Percentiles rank a stretch among this genome's conserved stretches.
These are phyloP conservation scores for Rhadinocentrus ornatus DNA, from an alignment of 2,797 vertebrate genomes.

Conservation along the genomic window DNA sequence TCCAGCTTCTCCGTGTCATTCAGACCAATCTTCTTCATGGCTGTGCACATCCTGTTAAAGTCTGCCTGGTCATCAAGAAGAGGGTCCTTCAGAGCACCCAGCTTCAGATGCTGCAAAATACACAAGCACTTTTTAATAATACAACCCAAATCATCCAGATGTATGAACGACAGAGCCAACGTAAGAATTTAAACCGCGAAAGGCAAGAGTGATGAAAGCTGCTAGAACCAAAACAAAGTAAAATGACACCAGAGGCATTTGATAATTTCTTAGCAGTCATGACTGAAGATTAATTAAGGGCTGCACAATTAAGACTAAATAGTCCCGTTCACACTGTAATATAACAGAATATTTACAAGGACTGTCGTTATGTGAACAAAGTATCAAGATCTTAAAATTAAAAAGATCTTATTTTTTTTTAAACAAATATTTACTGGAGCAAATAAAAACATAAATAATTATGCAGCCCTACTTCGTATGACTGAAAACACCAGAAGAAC, in stretches of 20 bases:
- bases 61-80: slow-evolving; percentile 95
- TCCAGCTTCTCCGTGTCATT: slow-evolving; percentile 95
- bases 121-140: background rate
- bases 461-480: slow-evolving; percentile 25
- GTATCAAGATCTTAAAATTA: background rate
- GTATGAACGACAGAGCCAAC: background rate
- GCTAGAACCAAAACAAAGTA: slow-evolving; percentile 28
- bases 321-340: background rate
- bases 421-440: background rate
- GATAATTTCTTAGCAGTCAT: background rate
- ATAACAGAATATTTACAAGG: background rate
- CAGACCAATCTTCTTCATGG: slow-evolving; percentile 98
- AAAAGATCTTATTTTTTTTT: background rate
- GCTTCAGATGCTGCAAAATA: slow-evolving; percentile 87
- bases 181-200: background rate
- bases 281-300: background rate
- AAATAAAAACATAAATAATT: slow-evolving; percentile 20
- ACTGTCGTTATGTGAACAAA: background rate
- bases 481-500: slow-evolving; percentile 23
- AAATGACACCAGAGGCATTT: slow-evolving; percentile 7
- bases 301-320: slow-evolving; percentile 27
- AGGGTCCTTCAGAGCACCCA: slow-evolving; percentile 93
- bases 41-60: slow-evolving; percentile 95
- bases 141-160: slow-evolving; percentile 10
- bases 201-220: slow-evolving; percentile 6